Conservation (phyloP, 2,888 invertebrate genomes). For the Apantesis nais region DNA sequence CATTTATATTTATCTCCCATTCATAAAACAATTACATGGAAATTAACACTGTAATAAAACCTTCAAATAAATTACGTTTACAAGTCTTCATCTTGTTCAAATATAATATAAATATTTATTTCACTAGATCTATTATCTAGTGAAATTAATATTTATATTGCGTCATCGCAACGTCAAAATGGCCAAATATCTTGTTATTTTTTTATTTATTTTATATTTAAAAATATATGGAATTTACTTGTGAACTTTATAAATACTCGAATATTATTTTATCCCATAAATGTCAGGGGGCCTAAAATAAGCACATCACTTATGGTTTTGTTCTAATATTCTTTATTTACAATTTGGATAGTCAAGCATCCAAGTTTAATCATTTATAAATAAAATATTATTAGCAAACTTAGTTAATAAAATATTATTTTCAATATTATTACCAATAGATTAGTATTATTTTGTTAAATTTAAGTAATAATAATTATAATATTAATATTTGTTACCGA, state of each 20-base stretch:
- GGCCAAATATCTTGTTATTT: not conserved
- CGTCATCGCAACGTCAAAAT: not conserved
- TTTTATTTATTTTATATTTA: not conserved
- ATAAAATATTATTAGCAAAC: not conserved
- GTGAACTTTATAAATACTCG: too few relatives aligned
- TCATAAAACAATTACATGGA: not conserved
- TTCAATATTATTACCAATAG: conserved; percentile 2
- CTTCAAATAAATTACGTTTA: not conserved
- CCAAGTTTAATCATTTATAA: not conserved
- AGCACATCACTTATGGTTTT: not conserved
- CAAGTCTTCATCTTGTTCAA: not conserved
- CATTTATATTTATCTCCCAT: not conserved
- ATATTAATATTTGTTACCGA: conserved; percentile 6
- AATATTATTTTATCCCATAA: too few relatives aligned
- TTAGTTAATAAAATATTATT: too few relatives aligned
- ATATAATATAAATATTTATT: not conserved
- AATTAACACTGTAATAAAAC: not conserved
- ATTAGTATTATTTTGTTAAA: conserved; percentile 2
- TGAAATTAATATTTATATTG: too few relatives aligned
- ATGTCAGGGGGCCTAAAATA: too few relatives aligned
- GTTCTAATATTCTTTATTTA: not conserved
- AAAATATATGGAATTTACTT: too few relatives aligned
- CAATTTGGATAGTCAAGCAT: not conserved
- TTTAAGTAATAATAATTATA: not conserved
- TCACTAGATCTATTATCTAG: too few relatives aligned